phyloP scores from a whole-genome alignment of 2,113 vertebrate species.

The Hippocampus zosterae region DNA sequence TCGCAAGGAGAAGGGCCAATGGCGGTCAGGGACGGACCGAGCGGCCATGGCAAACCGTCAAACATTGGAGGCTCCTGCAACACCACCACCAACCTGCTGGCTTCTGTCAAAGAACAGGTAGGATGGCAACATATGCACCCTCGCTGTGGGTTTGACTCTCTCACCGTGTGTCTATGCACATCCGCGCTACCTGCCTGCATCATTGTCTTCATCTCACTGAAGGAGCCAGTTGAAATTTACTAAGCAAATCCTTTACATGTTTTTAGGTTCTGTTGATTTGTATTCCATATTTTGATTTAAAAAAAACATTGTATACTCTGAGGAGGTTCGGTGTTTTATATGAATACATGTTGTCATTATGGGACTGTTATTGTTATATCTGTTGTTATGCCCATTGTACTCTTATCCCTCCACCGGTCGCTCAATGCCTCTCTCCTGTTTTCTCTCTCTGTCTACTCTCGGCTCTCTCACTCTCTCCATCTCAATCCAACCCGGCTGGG shows the following conservation, averaged over 20 bases:
- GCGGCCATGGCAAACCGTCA: constrained; percentile 21
- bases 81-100: constrained; percentile 63
- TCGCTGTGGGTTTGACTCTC: background rate
- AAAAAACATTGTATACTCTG: too few species aligned
- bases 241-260: background rate
- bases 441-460: too few species aligned
- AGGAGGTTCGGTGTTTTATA: too few species aligned
- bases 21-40: constrained; percentile 47
- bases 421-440: too few species aligned
- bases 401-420: too few species aligned
- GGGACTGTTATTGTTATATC: too few species aligned
- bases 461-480: too few species aligned
- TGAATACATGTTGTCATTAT: too few species aligned
- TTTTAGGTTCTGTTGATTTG: too few species aligned
- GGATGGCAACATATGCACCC: constrained; percentile 28
- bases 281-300: too few species aligned
- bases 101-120: constrained; percentile 71
- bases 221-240: background rate
- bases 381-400: too few species aligned
- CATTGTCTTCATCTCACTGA: background rate
- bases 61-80: constrained; percentile 8
- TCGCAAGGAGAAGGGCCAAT: constrained; percentile 48
- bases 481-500: too few species aligned
- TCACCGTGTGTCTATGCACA: background rate
- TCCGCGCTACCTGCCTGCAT: background rate